Base-by-base conservation (phyloP, 1,140 invertebrate genomes). In the Saccostrea cuccullata region DNA sequence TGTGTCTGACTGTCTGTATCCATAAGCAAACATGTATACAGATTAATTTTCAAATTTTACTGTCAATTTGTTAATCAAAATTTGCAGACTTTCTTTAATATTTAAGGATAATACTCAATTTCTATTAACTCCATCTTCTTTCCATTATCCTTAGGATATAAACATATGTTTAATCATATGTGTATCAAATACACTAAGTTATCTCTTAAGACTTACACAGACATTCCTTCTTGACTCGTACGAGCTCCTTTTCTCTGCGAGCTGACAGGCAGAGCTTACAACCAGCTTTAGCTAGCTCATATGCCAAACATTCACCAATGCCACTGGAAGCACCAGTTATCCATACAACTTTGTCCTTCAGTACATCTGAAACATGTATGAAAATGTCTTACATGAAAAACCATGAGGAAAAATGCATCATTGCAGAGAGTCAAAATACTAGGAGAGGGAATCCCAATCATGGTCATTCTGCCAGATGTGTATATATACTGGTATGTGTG, bases 281-380 rank as follows among this genome's bases (percentile, higher is more conserved):
- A 13, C 97, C 97, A 90, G 96, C 95, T 91, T 96, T 96, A 6
- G 98, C 97, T 58, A 98, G 94, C 55, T 96, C 96, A 87, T 97
- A 96, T 0, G 97, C 97, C 83, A 98, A 94, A 89, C 96, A 94
- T 95, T 98, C 97, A 17, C 98, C 98, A 91, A 98, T 98, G 30
- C 98, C 98, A 95, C 97, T 97, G 0, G 98, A 98, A 15, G 98
- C 97, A 67, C 98, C 98, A 2, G 97, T 98, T 91, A 98, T 97
- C 97, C 98, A 98, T 1, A 98, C 96, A 8, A 98, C 97, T 95
- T 98, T 97, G 0, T 96, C 96, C 89, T 95, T 95, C 70, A 98
- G 89, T 26, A 86, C 89, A 86, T 91, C 94, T 93, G 90, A 47
- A 91, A 77, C 15, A 60, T 64, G 13, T 20, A 64, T 20, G 15